Evolutionary conservation across 2,113 vertebrate species (phyloP), one percentile per base, ranked within the genome.

Genomic region (Scalopus aquaticus): DNA sequence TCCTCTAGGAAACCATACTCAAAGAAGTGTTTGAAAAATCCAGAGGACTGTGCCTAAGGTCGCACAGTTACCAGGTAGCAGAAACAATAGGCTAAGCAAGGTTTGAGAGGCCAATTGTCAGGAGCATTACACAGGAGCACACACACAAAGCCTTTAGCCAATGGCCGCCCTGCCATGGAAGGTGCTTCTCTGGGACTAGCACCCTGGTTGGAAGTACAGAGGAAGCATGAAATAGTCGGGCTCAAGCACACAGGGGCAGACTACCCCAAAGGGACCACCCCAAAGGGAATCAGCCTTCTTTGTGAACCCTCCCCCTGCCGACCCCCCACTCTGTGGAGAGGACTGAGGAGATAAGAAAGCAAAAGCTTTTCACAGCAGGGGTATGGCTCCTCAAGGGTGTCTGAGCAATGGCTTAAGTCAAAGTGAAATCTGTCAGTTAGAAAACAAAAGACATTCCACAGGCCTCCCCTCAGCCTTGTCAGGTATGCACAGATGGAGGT

Each of bases 131-230:
- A 35, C 46, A 26, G 37, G 51, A 19, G 39, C 13, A 0, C 32
- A 37, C 64, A 10, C 2, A 0, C 60, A 22, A 19, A 69, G 87
- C 67, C 42, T 37, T 24, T 20, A 69, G 67, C 10, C 26, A 2
- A n/a, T 0, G 0, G 42, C 37, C 82, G 42, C 35, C 26, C 28
- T 0, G 0, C 12, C 8, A 19, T 1, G 9, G 35, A 35, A 46
- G 77, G 37, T 42, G 44, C 32, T 1, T 81, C 8, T 0, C 67
- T 51, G 3, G 0, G 9, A 4, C 74, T 37, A 3, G 51, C 28
- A 2, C 54, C 42, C 4, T 9, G 9, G 24, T 30, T 10, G 35
- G 46, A 51, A 62, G 74, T 6, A 19, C 60, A 46, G 11, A 44
- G 13, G 56, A 87, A 51, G 19, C 6, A 0, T 49, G 56, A 28